Conservation (phyloP, 2,888 invertebrate genomes). For the Nephrotoma appendiculata region DNA sequence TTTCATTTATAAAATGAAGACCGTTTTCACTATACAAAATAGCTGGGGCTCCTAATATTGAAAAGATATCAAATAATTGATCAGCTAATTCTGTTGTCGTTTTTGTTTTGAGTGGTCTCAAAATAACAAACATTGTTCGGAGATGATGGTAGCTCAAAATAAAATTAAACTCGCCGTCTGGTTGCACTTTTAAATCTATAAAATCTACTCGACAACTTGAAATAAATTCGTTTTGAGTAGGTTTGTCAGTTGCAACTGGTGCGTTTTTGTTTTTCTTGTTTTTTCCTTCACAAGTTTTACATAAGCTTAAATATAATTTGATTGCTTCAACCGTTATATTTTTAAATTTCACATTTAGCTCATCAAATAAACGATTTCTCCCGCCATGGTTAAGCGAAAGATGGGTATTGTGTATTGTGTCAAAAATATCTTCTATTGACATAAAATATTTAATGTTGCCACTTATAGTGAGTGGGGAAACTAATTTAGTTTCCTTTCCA, state of each 20-base stretch:
- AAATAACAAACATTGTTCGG: too few species aligned
- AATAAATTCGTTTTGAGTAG: too few species aligned
- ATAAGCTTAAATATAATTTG: slow-evolving; percentile 10
- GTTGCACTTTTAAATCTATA: too few species aligned
- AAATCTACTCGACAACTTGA: too few species aligned
- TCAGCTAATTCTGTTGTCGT: neutral
- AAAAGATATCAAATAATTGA: too few species aligned
- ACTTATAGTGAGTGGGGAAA: neutral
- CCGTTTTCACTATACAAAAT: too few species aligned
- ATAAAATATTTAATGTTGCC: neutral
- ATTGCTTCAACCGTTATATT: slow-evolving; percentile 6
- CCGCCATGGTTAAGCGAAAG: neutral
- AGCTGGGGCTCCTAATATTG: too few species aligned
- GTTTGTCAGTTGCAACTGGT: too few species aligned
- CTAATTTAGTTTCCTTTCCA: neutral
- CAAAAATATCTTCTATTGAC: neutral
- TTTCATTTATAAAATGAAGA: too few species aligned
- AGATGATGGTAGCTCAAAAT: too few species aligned
- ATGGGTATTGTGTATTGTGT: neutral
- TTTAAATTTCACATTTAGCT: neutral
- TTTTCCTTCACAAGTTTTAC: neutral
- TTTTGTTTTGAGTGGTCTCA: neutral
- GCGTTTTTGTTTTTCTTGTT: slow-evolving; percentile 1
- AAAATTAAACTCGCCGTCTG: too few species aligned
- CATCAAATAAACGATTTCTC: neutral